Evolutionary conservation across 37 sponge, comb jelly and placozoan genomes (phyloP).

Genomic region (Spongia lamella): DNA sequence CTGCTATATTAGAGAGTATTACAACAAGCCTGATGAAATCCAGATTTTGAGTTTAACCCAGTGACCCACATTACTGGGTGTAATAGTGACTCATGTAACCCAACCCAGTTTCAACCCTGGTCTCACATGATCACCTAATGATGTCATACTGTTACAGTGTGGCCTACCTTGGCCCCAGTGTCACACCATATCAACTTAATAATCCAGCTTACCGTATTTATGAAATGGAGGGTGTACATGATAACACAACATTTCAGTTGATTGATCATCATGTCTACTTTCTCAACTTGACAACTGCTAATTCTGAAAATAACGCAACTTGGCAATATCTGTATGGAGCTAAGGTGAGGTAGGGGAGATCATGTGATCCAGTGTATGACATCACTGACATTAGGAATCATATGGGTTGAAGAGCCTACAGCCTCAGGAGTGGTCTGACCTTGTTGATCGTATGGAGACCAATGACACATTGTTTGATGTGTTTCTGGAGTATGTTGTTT

Average conservation of each 20-base stretch:
- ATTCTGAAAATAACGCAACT: constrained; percentile 52
- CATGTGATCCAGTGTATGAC: no score
- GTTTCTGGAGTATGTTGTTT: constrained; percentile 52
- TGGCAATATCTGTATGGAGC: constrained; percentile 90
- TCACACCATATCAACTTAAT: constrained; percentile 56
- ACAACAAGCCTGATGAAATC: no score
- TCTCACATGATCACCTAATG: no score
- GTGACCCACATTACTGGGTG: neutral
- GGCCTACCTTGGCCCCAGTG: constrained; percentile 72
- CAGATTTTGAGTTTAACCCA: neutral
- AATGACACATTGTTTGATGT: constrained; percentile 65
- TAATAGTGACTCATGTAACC: no score
- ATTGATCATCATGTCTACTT: constrained; percentile 73
- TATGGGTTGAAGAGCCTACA: constrained; percentile 59
- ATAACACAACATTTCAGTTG: constrained; percentile 55
- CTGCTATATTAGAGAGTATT: no score
- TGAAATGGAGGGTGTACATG: constrained; percentile 78
- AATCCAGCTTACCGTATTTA: constrained; percentile 79
- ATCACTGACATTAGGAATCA: constrained; percentile 22
- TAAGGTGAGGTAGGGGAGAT: constrained; percentile 36
- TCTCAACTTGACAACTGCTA: constrained; percentile 81
- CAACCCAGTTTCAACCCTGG: no score
- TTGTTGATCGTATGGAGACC: constrained; percentile 50
- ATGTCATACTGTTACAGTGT: constrained; percentile 29
- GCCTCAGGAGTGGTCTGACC: constrained; percentile 72